These are phyloP conservation scores for Diglossa cyanea DNA, from an alignment of 2,797 vertebrate species.

Conservation along the genomic window DNA sequence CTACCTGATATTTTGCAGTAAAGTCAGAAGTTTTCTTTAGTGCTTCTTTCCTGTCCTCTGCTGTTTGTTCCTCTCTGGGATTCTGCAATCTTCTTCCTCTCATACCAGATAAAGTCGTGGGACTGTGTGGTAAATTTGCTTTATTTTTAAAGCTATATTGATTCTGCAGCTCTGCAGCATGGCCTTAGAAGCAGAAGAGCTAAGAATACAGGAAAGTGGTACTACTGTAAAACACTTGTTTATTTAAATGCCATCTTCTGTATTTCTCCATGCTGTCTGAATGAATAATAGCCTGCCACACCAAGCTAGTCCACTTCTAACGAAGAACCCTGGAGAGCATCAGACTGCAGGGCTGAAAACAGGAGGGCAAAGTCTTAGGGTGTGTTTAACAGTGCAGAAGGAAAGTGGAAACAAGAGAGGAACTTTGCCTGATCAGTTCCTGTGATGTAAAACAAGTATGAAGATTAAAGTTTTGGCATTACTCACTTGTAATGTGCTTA, in stretches of 20 bases:
- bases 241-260: not conserved
- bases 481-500: not conserved
- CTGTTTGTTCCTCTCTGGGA: not conserved
- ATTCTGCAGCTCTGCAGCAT: not conserved
- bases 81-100: not conserved
- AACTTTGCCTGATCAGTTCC: not conserved
- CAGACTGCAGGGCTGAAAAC: not conserved
- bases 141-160: not conserved
- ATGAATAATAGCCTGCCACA: not conserved
- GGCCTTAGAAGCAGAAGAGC: not conserved
- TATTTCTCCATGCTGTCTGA: not conserved
- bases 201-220: not conserved
- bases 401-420: not conserved
- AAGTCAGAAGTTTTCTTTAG: not conserved
- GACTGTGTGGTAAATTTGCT: not conserved
- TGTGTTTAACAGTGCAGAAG: not conserved
- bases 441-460: not conserved
- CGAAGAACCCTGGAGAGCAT: not conserved
- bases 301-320: not conserved
- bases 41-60: not conserved
- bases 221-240: not conserved
- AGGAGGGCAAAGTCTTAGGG: accelerated
- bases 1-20: not conserved
- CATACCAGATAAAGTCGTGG: not conserved
- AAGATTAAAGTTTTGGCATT: not conserved